Percentiles rank a stretch among this genome's conserved stretches.
Conservation (phyloP, 2,797 vertebrate species). For the Pseudochaenichthys georgianus region DNA sequence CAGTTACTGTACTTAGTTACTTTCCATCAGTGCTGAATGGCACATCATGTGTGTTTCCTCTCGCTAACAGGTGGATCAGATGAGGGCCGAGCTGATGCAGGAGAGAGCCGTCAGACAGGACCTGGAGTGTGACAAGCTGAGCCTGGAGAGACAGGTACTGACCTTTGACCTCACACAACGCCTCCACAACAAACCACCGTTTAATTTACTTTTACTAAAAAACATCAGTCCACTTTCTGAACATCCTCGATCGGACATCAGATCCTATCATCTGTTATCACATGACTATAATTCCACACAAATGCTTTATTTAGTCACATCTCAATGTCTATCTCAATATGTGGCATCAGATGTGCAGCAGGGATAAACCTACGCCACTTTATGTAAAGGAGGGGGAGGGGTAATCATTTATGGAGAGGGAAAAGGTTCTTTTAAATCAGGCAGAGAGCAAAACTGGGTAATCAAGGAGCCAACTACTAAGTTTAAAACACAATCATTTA, state of each 20-base stretch:
- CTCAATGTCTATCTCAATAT: no score
- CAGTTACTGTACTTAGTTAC: not conserved
- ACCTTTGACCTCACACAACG: not conserved
- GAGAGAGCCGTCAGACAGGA: constrained; percentile 92
- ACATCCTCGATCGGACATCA: not conserved
- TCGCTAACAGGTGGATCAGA: constrained; percentile 90
- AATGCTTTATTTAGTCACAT: no score
- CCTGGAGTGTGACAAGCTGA: constrained; percentile 96
- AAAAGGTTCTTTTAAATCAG: no score
- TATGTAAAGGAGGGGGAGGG: no score
- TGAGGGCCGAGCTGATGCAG: constrained; percentile 91
- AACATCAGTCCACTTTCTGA: not conserved
- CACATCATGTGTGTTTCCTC: constrained; percentile 2
- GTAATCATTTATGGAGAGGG: no score
- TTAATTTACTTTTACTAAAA: not conserved
- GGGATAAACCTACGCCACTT: not conserved
- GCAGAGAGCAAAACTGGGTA: no score
- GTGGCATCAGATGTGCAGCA: constrained; percentile 3
- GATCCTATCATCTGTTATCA: not conserved
- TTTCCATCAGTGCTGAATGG: not conserved
- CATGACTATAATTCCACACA: no score
- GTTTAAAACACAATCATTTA: no score
- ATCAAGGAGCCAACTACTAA: no score
- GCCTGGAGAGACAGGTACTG: constrained; percentile 95
- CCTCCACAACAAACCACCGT: constrained; percentile 1